Evolutionary conservation across 2,888 invertebrate species (phyloP), one percentile per base, ranked within the genome.

Genomic region (Coleophora flavipennella): DNA sequence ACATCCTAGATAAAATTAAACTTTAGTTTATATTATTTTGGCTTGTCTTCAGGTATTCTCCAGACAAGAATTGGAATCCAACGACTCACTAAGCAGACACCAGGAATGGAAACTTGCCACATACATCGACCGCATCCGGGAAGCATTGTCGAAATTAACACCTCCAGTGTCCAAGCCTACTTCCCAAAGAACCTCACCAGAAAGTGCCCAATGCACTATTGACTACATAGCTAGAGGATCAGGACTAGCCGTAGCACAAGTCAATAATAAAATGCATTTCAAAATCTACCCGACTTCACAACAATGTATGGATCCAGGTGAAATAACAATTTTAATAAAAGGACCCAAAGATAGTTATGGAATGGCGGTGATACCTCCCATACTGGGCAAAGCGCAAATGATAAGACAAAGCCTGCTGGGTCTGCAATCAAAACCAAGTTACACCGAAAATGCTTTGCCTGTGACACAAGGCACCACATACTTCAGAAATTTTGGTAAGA

Each of bases 221-320:
- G 83, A 86, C 51, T 89, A 88, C 53, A 74, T 88, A 2, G 89
- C 87, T 0, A 78, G 86, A 60, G 89, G 90, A 8, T 87, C 89
- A 62, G 90, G 89, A 1, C 62, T 90, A 13, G 70, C 84, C 28
- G 86, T 87, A 28, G 87, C 88, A 20, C 87, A 88, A 62, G 73
- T 87, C 36, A 74, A 86, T 41, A 80, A 80, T 44, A 85, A 85
- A 62, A 77, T 86, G 38, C 64, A 72, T 35, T 89, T 90, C 58
- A 89, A 87, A 64, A 71, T 90, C 43, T 89, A 89, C 51, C 85
- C 86, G 2, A 81, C 84, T 8, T 72, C 81, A 31, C 85, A 86
- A 62, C 80, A 83, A 64, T 66, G 68, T 39, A 51, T 85, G 31
- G 76, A 84, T 42, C 79, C 85, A 3, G 78, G 80, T 35, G 84